A percentile compares a stretch with the other conserved stretches of the same genome.
Evolutionary conservation across 2,888 invertebrate genomes (phyloP).

Genomic region (Eupithecia subumbrata): DNA sequence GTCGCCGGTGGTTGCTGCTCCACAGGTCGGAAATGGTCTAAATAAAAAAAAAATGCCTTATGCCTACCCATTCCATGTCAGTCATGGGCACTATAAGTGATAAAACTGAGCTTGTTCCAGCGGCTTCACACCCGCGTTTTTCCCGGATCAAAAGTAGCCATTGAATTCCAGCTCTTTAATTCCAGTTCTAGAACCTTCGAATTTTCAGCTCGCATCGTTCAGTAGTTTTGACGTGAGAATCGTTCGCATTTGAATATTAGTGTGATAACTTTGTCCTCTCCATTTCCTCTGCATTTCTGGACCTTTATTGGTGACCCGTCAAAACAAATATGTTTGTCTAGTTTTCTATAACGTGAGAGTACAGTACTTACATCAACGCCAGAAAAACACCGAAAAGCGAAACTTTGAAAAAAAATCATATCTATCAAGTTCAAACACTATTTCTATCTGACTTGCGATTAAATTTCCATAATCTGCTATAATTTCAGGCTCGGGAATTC

Average conservation of each 20-base stretch:
- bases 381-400: not conserved
- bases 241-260: not conserved
- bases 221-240: not conserved
- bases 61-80: too few relatives aligned
- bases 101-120: too few relatives aligned
- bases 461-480: not conserved
- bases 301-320: not conserved
- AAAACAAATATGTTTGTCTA: not conserved
- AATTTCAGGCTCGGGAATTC: conserved; percentile 89
- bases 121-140: too few relatives aligned
- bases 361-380: not conserved
- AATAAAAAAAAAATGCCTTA: too few relatives aligned
- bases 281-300: not conserved
- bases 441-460: not conserved
- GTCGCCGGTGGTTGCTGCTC: conserved; percentile 86
- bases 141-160: too few relatives aligned
- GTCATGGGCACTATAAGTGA: too few relatives aligned
- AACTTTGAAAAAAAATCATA: not conserved
- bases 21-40: conserved; percentile 76
- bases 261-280: not conserved
- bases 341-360: not conserved
- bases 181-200: too few relatives aligned
- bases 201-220: too few relatives aligned
- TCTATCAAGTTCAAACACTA: not conserved
- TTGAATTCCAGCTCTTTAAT: too few relatives aligned